These are phyloP conservation scores for Centroberyx gerrardi DNA, from an alignment of 2,797 vertebrate genomes.

Conservation along the genomic window DNA sequence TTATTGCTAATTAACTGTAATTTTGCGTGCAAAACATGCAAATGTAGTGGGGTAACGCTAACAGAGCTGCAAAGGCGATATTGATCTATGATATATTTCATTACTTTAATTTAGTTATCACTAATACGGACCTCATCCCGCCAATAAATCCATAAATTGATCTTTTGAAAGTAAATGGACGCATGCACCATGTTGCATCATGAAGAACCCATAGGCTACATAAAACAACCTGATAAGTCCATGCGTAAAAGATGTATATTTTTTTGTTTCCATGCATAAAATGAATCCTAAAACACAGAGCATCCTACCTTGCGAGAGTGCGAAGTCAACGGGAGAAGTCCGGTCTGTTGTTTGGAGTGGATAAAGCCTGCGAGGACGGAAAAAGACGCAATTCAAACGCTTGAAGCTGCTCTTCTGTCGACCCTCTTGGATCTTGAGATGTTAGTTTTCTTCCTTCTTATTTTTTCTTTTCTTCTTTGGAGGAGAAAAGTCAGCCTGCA, in stretches of 20 bases:
- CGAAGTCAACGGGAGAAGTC: constrained; percentile 71
- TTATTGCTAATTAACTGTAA: constrained; percentile 1
- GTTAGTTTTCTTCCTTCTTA: background rate
- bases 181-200: constrained; percentile 51
- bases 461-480: background rate
- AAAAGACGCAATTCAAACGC: constrained; percentile 40
- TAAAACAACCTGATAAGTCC: background rate
- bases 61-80: background rate
- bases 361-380: constrained; percentile 46
- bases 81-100: background rate
- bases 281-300: background rate
- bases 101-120: constrained; percentile 9
- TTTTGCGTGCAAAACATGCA: constrained; percentile 19
- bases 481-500: constrained; percentile 50
- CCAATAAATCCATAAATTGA: constrained; percentile 16
- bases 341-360: constrained; percentile 62
- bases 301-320: constrained; percentile 73
- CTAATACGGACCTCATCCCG: background rate
- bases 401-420: constrained; percentile 31
- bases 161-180: constrained; percentile 27
- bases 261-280: background rate
- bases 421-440: constrained; percentile 25
- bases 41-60: background rate
- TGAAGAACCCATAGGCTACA: background rate
- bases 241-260: background rate